Percentiles rank a stretch among this genome's conserved stretches.
phyloP scores from a whole-genome alignment of 2,797 vertebrate species.

The Falco concolor region DNA sequence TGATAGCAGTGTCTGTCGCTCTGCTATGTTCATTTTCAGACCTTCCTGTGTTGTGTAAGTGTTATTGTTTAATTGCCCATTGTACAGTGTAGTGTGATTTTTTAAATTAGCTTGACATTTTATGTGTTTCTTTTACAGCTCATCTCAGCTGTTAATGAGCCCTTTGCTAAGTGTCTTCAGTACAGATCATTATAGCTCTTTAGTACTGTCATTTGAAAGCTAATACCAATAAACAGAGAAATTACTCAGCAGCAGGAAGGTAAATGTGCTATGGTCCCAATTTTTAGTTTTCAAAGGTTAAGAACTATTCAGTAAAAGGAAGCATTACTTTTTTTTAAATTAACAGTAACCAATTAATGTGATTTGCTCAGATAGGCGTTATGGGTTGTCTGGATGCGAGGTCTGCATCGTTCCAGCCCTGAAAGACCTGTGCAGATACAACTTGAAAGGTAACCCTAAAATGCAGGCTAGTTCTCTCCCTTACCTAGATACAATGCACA shows the following conservation, averaged over 20 bases:
- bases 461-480: background rate
- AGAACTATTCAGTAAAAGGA: background rate
- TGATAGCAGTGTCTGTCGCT: background rate
- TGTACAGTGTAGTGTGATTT: background rate
- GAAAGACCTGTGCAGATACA: background rate
- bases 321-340: background rate
- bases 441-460: background rate
- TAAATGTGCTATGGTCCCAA: background rate
- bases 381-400: background rate
- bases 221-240: conserved; percentile 36
- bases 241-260: background rate
- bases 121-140: conserved; percentile 29
- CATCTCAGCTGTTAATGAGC: conserved; percentile 31
- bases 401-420: background rate
- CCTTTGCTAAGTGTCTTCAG: background rate
- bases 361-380: background rate
- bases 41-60: background rate
- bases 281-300: background rate
- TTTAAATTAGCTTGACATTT: conserved; percentile 43
- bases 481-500: background rate
- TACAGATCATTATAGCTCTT: conserved; percentile 4
- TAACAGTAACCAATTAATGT: background rate
- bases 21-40: background rate
- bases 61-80: conserved; percentile 24
- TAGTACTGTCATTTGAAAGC: conserved; percentile 21